Evolutionary conservation across 2,797 vertebrate species (phyloP).

Genomic region (Nyctalus aviator): DNA sequence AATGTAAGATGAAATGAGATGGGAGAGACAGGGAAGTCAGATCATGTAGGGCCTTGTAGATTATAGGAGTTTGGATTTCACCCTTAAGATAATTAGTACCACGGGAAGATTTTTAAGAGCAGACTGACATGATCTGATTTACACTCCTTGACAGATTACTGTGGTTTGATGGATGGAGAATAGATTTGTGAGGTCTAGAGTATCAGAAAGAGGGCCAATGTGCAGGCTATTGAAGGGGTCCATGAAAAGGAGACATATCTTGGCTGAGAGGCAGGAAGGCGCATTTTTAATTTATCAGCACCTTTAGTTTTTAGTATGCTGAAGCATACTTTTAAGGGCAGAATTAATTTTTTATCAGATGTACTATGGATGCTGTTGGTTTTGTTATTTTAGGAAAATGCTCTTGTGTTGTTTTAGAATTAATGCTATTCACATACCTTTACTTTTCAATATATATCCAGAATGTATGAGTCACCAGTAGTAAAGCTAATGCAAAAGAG

Average conservation of each 20-base stretch:
- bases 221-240: not conserved
- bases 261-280: conserved; percentile 34
- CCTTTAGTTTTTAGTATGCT: conserved; percentile 66
- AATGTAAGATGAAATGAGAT: not conserved
- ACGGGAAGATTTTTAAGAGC: not conserved
- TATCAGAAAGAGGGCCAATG: not conserved
- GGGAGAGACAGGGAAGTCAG: not conserved
- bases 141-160: not conserved
- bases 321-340: conserved; percentile 68
- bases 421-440: conserved; percentile 42
- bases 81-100: not conserved
- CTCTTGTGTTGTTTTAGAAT: conserved; percentile 69
- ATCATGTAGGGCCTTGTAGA: not conserved
- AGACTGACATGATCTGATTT: not conserved
- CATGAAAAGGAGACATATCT: not conserved
- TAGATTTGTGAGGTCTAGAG: not conserved
- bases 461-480: conserved; percentile 40
- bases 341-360: conserved; percentile 81
- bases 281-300: conserved; percentile 79
- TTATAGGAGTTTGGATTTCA: conserved; percentile 17
- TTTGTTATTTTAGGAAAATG: conserved; percentile 76
- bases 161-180: not conserved
- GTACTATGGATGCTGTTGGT: conserved; percentile 45
- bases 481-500: conserved; percentile 52
- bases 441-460: conserved; percentile 63